Conservation (phyloP, 2,888 invertebrate genomes). For the Chrysotoxum bicinctum region DNA sequence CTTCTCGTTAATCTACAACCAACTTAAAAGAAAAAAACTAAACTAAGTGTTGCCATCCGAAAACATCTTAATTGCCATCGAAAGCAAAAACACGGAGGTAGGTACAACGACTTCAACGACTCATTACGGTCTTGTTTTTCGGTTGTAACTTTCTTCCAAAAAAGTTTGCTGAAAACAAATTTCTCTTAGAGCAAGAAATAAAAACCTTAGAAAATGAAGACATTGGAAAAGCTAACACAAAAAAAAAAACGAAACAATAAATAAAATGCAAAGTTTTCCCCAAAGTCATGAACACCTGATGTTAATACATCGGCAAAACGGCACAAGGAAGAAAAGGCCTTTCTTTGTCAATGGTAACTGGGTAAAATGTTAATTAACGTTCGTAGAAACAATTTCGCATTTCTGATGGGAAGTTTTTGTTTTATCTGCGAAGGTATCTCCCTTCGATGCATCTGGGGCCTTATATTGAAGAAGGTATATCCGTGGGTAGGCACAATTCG, state of each 20-base stretch:
- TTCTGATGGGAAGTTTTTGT: slow-evolving; percentile 59
- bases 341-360: slow-evolving; percentile 63
- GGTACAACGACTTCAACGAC: slow-evolving; percentile 46
- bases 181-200: not conserved
- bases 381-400: slow-evolving; percentile 57
- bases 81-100: slow-evolving; percentile 26
- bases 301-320: slow-evolving; percentile 56
- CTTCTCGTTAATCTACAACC: slow-evolving; percentile 10
- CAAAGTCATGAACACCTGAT: slow-evolving; percentile 69
- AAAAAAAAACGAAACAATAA: slow-evolving; percentile 31
- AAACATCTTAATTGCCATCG: slow-evolving; percentile 64
- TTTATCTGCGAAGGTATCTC: slow-evolving; percentile 51
- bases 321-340: slow-evolving; percentile 52
- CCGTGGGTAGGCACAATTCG: not conserved
- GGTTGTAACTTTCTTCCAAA: slow-evolving; percentile 22
- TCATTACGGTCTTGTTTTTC: slow-evolving; percentile 66
- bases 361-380: slow-evolving; percentile 68
- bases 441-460: slow-evolving; percentile 57
- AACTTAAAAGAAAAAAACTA: slow-evolving; percentile 18
- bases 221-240: not conserved
- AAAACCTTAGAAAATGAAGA: not conserved
- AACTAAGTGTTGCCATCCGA: slow-evolving; percentile 25
- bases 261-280: slow-evolving; percentile 62
- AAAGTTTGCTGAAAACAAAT: slow-evolving; percentile 17
- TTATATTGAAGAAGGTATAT: not conserved